These are phyloP conservation scores for Ryuthela nishihirai DNA, from an alignment of 2,888 invertebrate genomes.

Conservation along the genomic window DNA sequence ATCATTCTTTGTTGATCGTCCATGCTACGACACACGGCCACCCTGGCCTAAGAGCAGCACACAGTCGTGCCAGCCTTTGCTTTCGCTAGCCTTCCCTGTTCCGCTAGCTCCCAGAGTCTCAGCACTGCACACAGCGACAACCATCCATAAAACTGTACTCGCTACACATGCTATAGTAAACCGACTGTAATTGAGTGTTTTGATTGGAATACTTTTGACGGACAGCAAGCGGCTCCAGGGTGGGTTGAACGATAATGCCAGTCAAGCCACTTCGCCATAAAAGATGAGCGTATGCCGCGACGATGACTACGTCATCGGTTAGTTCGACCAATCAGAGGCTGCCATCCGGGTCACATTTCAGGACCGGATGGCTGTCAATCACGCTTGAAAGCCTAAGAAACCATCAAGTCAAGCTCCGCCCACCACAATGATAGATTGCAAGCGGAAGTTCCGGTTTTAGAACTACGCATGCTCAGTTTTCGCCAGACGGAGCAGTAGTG, in stretches of 20 bases:
- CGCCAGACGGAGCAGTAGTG: no score
- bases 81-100: neutral
- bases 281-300: constrained; percentile 43
- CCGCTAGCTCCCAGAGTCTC: neutral
- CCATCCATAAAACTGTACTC: constrained; percentile 36
- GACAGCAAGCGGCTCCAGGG: constrained; percentile 41
- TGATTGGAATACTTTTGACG: constrained; percentile 44
- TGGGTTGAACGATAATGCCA: constrained; percentile 44
- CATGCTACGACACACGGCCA: no score
- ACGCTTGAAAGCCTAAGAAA: constrained; percentile 26
- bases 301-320: constrained; percentile 38
- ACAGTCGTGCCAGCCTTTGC: neutral
- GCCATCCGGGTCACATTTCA: constrained; percentile 35
- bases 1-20: constrained; percentile 74
- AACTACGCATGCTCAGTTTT: constrained; percentile 21
- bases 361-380: constrained; percentile 39
- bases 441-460: constrained; percentile 36
- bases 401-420: constrained; percentile 30
- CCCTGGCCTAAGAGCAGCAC: no score
- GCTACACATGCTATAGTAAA: constrained; percentile 32
- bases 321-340: constrained; percentile 38
- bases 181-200: constrained; percentile 42
- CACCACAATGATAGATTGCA: constrained; percentile 33
- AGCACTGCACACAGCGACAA: constrained; percentile 17
- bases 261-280: constrained; percentile 43